Base-by-base conservation (phyloP, 2,113 vertebrate genomes). In the Boleophthalmus pectinirostris region DNA sequence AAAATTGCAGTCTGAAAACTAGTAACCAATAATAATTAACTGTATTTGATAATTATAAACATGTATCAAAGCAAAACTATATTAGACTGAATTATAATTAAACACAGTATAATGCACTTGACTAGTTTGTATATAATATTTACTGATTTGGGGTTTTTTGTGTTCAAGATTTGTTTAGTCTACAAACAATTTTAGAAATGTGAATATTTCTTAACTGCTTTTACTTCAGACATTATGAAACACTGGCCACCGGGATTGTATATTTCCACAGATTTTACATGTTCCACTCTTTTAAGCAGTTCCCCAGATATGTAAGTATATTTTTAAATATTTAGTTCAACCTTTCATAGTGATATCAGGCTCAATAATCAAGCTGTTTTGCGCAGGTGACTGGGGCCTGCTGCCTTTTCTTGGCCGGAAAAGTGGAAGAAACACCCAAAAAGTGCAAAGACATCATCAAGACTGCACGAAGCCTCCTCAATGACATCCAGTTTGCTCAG, bases 371-470 rank as follows among this genome's bases (percentile, higher is more conserved):
- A 6, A 2, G 21, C 10, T 8, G 25, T 1, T 18, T 33, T 21
- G 33, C 47, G 65, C 21, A 99, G 98, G 98, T 99, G 72, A 99
- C 98, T 0, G 97, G 97, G 64, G 98, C 94, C 33, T 99, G 98
- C 89, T 99, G 98, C 85, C 95, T 99, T 16, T 99, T 99, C 85
- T 86, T 99, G 85, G 98, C 98, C 45, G 98, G 98, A 8, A 99
- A 99, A 91, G 98, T 99, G 68, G 98, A 99, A 91, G 98, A 99
- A 93, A 99, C 98, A 0, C 98, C 98, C 0, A 99, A 99, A 93
- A 99, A 99, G 83, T 99, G 98, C 88, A 99, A 98, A 95, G 98
- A 99, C 81, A 99, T 99, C 85, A 99, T 99, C 84, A 99, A 99
- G 92, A 99, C 97, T 0, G 97, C 97, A n/a, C 97, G 97, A 69